Percentiles rank a stretch among this genome's conserved stretches.
phyloP scores from a whole-genome alignment of 1,140 invertebrate species.

The Oncopodura yosiiana region DNA sequence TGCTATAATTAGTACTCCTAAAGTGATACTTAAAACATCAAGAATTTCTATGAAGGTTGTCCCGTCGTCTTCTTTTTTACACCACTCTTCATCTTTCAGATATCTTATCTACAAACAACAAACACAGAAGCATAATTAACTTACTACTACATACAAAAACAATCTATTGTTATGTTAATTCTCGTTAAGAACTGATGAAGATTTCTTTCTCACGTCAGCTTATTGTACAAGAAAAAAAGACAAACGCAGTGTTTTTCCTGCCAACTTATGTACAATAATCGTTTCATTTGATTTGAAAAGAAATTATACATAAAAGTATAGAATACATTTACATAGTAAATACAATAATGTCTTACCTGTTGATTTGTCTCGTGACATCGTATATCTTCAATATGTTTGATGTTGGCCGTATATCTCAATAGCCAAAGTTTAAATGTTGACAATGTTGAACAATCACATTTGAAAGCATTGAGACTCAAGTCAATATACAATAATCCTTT shows the following conservation, averaged over 20 bases:
- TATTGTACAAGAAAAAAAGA: too few relatives aligned
- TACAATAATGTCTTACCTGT: conserved; percentile 44
- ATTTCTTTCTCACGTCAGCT: too few relatives aligned
- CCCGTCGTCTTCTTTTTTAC: conserved; percentile 44
- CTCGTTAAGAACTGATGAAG: too few relatives aligned
- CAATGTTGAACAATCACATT: conserved; percentile 66
- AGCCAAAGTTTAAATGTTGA: conserved; percentile 63
- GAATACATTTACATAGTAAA: not conserved
- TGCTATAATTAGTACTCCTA: conserved; percentile 56
- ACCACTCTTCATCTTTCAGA: conserved; percentile 54
- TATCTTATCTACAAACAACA: conserved; percentile 54
- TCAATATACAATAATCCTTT: conserved; percentile 54
- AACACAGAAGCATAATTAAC: conserved; percentile 19
- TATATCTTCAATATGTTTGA: conserved; percentile 57
- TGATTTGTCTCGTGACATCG: conserved; percentile 49
- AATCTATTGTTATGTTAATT: too few relatives aligned
- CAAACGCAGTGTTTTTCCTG: too few relatives aligned
- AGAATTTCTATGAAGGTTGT: conserved; percentile 47
- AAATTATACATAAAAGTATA: too few relatives aligned
- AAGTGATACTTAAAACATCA: conserved; percentile 59
- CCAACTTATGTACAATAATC: too few relatives aligned
- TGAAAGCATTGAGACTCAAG: conserved; percentile 67
- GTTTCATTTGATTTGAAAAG: too few relatives aligned
- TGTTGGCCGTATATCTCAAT: conserved; percentile 56
- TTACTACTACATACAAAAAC: too few relatives aligned